Conservation (phyloP, 2,888 invertebrate genomes). For the Gryllus longicercus region DNA sequence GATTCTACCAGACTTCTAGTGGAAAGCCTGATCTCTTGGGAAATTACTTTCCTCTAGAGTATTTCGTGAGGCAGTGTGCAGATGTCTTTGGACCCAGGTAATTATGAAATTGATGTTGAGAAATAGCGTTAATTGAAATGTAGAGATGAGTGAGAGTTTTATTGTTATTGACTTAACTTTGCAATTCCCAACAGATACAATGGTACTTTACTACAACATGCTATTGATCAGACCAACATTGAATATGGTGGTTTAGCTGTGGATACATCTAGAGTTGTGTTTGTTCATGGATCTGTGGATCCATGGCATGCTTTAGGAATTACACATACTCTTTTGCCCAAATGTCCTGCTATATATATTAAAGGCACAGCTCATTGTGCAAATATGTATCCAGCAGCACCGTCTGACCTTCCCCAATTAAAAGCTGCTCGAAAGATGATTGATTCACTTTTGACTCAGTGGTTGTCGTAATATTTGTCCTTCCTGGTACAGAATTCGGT, state of each 20-base stretch:
- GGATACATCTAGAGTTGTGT: conserved; percentile 69
- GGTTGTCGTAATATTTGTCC: conserved; percentile 47
- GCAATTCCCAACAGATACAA: conserved; percentile 53
- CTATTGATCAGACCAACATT: conserved; percentile 69
- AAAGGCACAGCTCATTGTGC: conserved; percentile 91
- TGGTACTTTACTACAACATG: conserved; percentile 56
- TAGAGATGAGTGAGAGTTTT: background rate
- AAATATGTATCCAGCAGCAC: conserved; percentile 79
- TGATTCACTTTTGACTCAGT: conserved; percentile 55
- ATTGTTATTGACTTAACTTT: background rate
- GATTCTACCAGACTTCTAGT: conserved; percentile 74
- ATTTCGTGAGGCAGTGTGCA: conserved; percentile 72
- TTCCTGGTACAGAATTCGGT: too few species aligned
- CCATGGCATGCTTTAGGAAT: conserved; percentile 83
- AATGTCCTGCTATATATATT: conserved; percentile 69
- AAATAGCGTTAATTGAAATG: too few species aligned
- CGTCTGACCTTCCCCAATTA: conserved; percentile 64
- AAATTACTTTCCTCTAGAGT: conserved; percentile 50
- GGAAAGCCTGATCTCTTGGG: conserved; percentile 62
- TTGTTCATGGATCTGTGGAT: conserved; percentile 85
- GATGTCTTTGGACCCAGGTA: conserved; percentile 79
- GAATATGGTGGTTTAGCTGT: conserved; percentile 74
- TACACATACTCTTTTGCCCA: conserved; percentile 53
- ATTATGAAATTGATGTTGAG: conserved; percentile 30
- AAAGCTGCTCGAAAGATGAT: conserved; percentile 65